Percentiles rank a stretch among this genome's conserved stretches.
phyloP scores from a whole-genome alignment of 2,888 invertebrate genomes.

The Agriopis marginaria region DNA sequence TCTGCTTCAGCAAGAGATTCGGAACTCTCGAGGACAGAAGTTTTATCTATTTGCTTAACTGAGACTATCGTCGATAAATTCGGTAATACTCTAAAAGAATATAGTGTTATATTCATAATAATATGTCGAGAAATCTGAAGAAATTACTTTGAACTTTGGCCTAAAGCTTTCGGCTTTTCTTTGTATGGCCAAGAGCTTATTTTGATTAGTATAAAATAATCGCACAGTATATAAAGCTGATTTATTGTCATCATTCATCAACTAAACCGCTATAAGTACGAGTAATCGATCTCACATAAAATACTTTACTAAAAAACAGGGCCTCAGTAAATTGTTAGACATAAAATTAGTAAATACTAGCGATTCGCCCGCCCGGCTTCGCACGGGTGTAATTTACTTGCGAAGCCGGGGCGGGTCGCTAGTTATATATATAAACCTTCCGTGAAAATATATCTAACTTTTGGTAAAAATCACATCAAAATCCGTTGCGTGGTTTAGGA shows the following conservation, averaged over 20 bases:
- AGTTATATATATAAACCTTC: no score
- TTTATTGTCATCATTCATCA: constrained; percentile 14
- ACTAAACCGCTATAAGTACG: neutral
- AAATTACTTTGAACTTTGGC: constrained; percentile 58
- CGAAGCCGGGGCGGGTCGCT: no score
- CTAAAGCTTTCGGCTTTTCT: constrained; percentile 70
- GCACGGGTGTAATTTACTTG: no score
- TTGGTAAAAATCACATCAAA: no score
- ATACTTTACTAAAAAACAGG: neutral
- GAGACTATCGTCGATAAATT: constrained; percentile 1
- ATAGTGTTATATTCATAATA: neutral
- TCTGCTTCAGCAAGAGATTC: constrained; percentile 15
- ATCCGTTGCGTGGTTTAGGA: no score
- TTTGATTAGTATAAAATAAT: constrained; percentile 66
- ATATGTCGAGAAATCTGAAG: neutral
- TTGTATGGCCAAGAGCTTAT: constrained; percentile 77
- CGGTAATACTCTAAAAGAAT: neutral
- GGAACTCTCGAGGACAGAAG: constrained; percentile 1
- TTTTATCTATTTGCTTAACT: neutral
- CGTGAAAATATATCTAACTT: no score
- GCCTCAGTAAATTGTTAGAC: neutral
- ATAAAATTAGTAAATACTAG: no score
- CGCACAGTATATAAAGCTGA: constrained; percentile 37
- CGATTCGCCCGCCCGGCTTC: no score
- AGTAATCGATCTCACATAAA: neutral